Evolutionary conservation across 2,797 vertebrate genomes (phyloP).

Genomic region (Rhadinocentrus ornatus): DNA sequence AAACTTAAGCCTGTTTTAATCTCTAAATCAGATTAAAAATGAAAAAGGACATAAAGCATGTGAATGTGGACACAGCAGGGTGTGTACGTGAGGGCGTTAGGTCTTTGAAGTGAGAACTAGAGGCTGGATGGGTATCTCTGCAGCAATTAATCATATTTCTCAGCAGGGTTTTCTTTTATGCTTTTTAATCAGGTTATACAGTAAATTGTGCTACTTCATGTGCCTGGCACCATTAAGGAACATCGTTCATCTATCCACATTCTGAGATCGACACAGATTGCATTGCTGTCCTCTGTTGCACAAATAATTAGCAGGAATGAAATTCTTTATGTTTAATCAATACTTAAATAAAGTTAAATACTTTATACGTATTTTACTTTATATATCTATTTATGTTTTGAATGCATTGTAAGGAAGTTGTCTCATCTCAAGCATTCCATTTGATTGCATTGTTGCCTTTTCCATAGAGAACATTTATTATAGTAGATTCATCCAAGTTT

Average conservation of each 20-base stretch:
- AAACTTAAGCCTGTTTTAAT: slow-evolving; percentile 3
- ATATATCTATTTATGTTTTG: background rate
- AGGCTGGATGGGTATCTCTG: slow-evolving; percentile 20
- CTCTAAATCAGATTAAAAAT: background rate
- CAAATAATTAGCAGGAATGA: background rate
- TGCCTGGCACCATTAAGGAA: slow-evolving; percentile 1
- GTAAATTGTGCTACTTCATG: background rate
- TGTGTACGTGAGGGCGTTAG: background rate
- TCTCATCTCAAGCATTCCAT: background rate
- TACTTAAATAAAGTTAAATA: no score
- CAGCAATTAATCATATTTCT: slow-evolving; percentile 14
- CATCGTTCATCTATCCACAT: slow-evolving; percentile 34
- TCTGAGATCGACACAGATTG: background rate
- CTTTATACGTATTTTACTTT: no score
- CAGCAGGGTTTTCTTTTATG: slow-evolving; percentile 34
- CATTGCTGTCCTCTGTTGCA: background rate
- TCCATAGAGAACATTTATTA: no score
- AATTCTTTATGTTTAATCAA: background rate
- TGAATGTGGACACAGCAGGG: background rate
- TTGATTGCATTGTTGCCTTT: background rate
- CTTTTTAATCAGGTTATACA: slow-evolving; percentile 25
- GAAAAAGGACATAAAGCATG: background rate
- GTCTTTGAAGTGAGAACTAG: slow-evolving; percentile 46
- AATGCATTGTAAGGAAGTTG: background rate
- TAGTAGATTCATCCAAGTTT: no score